Evolutionary conservation across 2,888 invertebrate species (phyloP).

Genomic region (Aricia artaxerxes): DNA sequence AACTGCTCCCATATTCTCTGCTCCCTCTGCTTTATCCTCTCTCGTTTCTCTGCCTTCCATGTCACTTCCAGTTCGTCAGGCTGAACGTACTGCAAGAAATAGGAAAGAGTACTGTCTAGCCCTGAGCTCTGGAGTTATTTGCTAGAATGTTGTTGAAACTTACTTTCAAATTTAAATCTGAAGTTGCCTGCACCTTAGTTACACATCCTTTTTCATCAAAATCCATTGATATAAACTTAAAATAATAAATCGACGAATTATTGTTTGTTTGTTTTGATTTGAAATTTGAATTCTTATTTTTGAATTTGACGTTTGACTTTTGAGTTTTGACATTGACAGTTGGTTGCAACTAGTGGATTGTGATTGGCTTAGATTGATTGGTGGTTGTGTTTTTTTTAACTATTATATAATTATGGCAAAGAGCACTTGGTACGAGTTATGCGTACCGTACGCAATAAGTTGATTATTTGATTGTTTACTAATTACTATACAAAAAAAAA

Average conservation of each 20-base stretch:
- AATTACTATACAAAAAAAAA: no score
- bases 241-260: neutral
- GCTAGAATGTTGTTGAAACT: neutral
- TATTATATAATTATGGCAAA: no score
- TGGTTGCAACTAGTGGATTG: neutral
- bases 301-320: neutral
- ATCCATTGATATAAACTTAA: slow-evolving; percentile 47
- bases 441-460: no score
- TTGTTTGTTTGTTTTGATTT: slow-evolving; percentile 9
- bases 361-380: no score
- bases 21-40: slow-evolving; percentile 65
- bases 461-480: no score
- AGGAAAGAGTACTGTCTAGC: slow-evolving; percentile 15
- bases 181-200: slow-evolving; percentile 54
- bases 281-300: neutral
- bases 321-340: neutral
- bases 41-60: slow-evolving; percentile 61
- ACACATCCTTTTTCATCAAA: slow-evolving; percentile 54
- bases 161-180: slow-evolving; percentile 41
- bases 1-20: slow-evolving; percentile 71
- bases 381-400: no score
- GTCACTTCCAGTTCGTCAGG: slow-evolving; percentile 60
- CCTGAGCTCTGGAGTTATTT: no score
- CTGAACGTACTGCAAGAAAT: slow-evolving; percentile 59
- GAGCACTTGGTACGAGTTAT: no score